phyloP scores from a whole-genome alignment of 1,140 invertebrate species.

The Drosophila baimaii region DNA sequence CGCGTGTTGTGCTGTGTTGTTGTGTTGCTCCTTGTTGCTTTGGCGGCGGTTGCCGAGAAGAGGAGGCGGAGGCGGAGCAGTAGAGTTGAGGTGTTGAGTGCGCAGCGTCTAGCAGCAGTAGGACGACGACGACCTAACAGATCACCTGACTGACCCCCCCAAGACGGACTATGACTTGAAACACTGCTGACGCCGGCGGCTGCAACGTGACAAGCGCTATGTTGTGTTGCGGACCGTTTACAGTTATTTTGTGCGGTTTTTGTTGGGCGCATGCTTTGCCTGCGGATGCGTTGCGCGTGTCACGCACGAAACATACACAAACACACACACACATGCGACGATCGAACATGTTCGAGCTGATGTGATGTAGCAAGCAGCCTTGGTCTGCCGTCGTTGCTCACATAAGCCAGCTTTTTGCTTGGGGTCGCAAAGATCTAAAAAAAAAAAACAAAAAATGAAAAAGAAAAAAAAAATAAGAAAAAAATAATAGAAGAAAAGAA shows the following conservation, averaged over 20 bases:
- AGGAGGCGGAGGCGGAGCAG: constrained; percentile 15
- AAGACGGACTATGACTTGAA: neutral
- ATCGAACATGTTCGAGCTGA: neutral
- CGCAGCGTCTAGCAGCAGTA: constrained; percentile 34
- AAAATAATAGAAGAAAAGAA: neutral
- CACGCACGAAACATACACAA: neutral
- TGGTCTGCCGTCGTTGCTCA: neutral
- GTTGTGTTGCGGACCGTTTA: constrained; percentile 23
- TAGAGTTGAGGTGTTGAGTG: constrained; percentile 9
- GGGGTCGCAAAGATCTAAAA: constrained; percentile 14
- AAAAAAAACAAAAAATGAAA: constrained; percentile 2
- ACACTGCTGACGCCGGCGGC: constrained; percentile 29
- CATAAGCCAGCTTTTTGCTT: constrained; percentile 6
- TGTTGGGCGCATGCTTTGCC: constrained; percentile 39
- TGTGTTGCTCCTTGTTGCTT: constrained; percentile 36
- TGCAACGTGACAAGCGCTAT: neutral
- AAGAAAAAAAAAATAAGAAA: constrained; percentile 1
- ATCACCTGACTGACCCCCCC: neutral
- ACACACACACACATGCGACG: neutral
- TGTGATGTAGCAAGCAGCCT: constrained; percentile 30
- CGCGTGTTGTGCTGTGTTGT: constrained; percentile 18
- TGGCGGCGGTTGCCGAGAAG: constrained; percentile 33
- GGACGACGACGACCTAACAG: neutral
- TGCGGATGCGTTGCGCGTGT: constrained; percentile 35
- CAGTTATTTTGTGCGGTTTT: constrained; percentile 21